Conservation (phyloP, 2,888 invertebrate species). For the Keiferia lycopersicella region DNA sequence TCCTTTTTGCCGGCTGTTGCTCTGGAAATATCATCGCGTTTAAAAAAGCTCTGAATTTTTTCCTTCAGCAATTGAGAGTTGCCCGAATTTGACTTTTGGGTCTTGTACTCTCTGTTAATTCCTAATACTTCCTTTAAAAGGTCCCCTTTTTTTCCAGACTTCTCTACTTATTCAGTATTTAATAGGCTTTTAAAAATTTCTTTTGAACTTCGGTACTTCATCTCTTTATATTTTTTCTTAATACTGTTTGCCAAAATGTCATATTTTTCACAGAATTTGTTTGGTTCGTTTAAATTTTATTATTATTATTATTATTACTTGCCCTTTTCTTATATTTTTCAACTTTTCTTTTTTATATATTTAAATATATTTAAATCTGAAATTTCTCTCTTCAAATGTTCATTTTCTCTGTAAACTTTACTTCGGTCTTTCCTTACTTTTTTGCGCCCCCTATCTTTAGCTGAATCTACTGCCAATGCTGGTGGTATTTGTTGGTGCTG, state of each 20-base stretch:
- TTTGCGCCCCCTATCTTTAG: slow-evolving; percentile 20
- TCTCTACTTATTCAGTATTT: slow-evolving; percentile 20
- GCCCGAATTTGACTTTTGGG: slow-evolving; percentile 7
- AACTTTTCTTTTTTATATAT: slow-evolving; percentile 30
- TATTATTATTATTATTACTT: slow-evolving; percentile 25
- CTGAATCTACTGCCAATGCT: slow-evolving; percentile 9
- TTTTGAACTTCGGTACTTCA: slow-evolving; percentile 4
- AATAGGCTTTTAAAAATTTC: slow-evolving; percentile 28
- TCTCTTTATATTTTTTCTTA: slow-evolving; percentile 28
- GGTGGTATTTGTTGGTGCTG: slow-evolving; percentile 24
- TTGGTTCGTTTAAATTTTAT: slow-evolving; percentile 25
- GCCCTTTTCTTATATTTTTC: slow-evolving; percentile 33
- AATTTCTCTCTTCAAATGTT: slow-evolving; percentile 25
- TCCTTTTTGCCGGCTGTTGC: slow-evolving; percentile 38
- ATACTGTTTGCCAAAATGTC: slow-evolving; percentile 26
- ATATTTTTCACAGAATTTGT: slow-evolving; percentile 31
- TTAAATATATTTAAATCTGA: no score
- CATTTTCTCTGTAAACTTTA: slow-evolving; percentile 30
- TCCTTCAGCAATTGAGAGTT: slow-evolving; percentile 22
- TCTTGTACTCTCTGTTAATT: slow-evolving; percentile 20
- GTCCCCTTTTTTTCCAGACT: slow-evolving; percentile 19
- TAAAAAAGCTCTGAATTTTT: slow-evolving; percentile 30
- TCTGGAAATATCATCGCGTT: slow-evolving; percentile 36
- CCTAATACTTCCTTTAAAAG: slow-evolving; percentile 24
- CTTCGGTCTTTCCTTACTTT: slow-evolving; percentile 25